Evolutionary conservation across 2,888 invertebrate genomes (phyloP), one percentile per base, ranked within the genome.

Genomic region (Girardia tigrina): DNA sequence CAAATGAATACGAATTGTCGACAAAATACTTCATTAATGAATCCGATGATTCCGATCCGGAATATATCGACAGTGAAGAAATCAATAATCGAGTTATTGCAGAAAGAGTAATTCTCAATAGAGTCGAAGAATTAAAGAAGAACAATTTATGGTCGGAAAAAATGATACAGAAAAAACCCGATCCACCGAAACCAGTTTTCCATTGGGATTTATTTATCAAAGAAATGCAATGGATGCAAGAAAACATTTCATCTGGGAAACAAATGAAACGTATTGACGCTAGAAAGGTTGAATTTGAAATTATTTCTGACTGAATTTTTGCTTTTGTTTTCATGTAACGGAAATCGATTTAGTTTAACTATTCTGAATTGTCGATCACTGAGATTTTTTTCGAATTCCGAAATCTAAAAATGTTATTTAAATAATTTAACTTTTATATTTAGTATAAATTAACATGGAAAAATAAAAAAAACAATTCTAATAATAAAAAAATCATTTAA

Each of bases 201-300:
- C 56, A 56, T 56, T 56, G 56, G 56, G 56, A 56, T 56, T 56
- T 56, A 56, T 56, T 56, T 6, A 56, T 56, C 23, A 56, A 56
- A 56, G 56, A 56, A 56, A 56, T 56, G 56, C n/a, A 56, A 56
- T 56, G 56, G 56, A 20, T 56, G 23, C 56, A 56, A 56, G 56
- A 56, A 20, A 56, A 56, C 23, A 56, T 56, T n/a, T 56, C 56
- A 20, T 20, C 56, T 8, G n/a, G 2, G 4, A 56, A 56, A 16
- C 56, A 56, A 56, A 12, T 4, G 6, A 4, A 16, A 56, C 4
- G n/a, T 20, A 23, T 56, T 16, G 56, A 56, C 23, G 56, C 56
- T 4, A 56, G 23, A 56, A 56, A 56, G 23, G 56, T 56, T 12
- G n/a, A n/a, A n/a, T n/a, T n/a, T n/a, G n/a, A n/a, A n/a, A n/a